Percentiles rank a stretch among this genome's conserved stretches.
phyloP scores from a whole-genome alignment of 2,113 vertebrate genomes.

The Zonotrichia leucophrys region DNA sequence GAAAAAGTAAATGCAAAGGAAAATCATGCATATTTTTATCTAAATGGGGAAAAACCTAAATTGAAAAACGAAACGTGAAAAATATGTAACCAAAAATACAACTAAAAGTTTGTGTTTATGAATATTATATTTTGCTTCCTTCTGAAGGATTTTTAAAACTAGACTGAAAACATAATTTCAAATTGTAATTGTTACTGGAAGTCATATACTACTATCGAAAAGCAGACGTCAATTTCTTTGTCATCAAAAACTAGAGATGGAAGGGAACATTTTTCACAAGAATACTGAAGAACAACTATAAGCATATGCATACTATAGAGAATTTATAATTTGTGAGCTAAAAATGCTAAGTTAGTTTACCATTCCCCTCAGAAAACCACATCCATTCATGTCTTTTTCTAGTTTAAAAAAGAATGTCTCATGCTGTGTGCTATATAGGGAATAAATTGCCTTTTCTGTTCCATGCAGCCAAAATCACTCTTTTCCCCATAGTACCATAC shows the following conservation, averaged over 20 bases:
- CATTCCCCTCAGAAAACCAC: neutral
- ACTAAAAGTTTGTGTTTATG: neutral
- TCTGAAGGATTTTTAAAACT: neutral
- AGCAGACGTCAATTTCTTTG: slow-evolving; percentile 31
- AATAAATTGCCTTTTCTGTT: slow-evolving; percentile 4
- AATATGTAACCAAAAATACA: slow-evolving; percentile 49
- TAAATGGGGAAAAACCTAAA: slow-evolving; percentile 59
- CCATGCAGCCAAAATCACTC: neutral
- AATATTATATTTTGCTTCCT: neutral
- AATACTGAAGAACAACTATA: neutral
- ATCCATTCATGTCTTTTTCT: neutral
- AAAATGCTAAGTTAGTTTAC: neutral
- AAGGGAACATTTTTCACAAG: neutral
- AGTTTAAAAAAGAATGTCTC: neutral
- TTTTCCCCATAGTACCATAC: neutral
- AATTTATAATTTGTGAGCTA: neutral
- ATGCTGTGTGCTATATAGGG: neutral
- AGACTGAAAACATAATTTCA: slow-evolving; percentile 3
- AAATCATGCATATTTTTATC: slow-evolving; percentile 54
- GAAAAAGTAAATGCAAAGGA: slow-evolving; percentile 55
- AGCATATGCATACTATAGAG: neutral
- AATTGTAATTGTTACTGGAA: slow-evolving; percentile 27
- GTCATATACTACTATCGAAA: neutral
- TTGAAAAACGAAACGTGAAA: slow-evolving; percentile 67
- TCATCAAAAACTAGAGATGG: neutral